Percentiles rank a stretch among this genome's conserved stretches.
These are phyloP conservation scores for Nesogale talazaci DNA, from an alignment of 2,113 vertebrate genomes.

Conservation along the genomic window DNA sequence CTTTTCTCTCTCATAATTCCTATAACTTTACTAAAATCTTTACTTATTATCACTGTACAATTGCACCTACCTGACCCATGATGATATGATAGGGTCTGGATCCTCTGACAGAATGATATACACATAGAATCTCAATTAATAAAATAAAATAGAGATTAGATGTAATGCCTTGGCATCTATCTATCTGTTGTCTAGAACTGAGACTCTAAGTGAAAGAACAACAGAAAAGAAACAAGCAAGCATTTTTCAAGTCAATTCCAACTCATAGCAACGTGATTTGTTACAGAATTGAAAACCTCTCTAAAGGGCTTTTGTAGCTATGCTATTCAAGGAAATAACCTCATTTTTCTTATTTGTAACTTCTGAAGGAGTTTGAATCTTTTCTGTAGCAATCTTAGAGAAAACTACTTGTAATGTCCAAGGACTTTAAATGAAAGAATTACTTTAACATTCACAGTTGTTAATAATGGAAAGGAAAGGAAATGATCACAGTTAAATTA, in stretches of 20 bases:
- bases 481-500: neutral
- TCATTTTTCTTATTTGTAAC: neutral
- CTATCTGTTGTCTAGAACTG: neutral
- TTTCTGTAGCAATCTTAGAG: neutral
- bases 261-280: neutral
- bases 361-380: neutral
- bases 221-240: neutral
- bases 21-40: no score
- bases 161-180: neutral
- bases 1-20: no score
- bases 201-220: neutral
- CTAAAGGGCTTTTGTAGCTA: neutral
- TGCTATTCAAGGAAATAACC: neutral
- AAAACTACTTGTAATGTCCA: neutral
- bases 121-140: no score
- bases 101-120: no score
- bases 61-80: no score
- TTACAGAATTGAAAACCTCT: neutral
- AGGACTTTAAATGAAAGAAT: neutral
- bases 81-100: no score
- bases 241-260: neutral
- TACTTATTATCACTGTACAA: no score
- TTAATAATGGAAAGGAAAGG: neutral
- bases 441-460: neutral
- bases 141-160: neutral